Evolutionary conservation across 2,888 invertebrate genomes (phyloP), one percentile per base, ranked within the genome.

Genomic region (Drosophila glabriapex): DNA sequence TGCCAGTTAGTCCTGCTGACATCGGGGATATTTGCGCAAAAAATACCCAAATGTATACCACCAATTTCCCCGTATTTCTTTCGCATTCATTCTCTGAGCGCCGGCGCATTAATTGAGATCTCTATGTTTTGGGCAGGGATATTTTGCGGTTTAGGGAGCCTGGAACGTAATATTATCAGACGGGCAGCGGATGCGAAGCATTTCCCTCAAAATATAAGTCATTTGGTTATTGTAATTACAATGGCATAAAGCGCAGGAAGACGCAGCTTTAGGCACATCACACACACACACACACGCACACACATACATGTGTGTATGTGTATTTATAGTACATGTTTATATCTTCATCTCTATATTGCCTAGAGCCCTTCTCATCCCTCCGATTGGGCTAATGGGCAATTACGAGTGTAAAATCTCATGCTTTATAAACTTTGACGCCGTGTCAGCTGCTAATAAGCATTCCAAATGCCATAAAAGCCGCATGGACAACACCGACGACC

Each of bases 401-500:
- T 89, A 81, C 68, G 86, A 86, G 84, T 84, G 83, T 88, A 88
- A 87, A 87, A 83, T 81, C 86, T 60, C 73, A 73, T 81, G 84
- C 76, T 78, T 89, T 86, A 83, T 78, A 89, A 83, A 78, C 76
- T 89, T 89, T 86, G 85, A 85, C 80, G 88, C 82, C 85, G 84
- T 86, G 85, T 86, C 85, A 86, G 85, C 85, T 86, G 85, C 89
- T 89, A 86, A 86, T 86, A 86, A 86, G 85, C 89, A 89, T 85
- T 76, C 70, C 80, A 68, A 68, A 74, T 64, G 78, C 78, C 74
- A 85, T 85, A 89, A 85, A 85, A 88, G 77, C 90, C 81, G 69
- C 90, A 77, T 68, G 70, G 71, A 73, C 78, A 66, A 50, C 31
- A 54, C 63, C 37, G 50, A 43, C 63, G 46, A 46, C 25, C 46